These are phyloP conservation scores for Schlechtendalia chinensis DNA, from an alignment of 1,140 invertebrate genomes.

Conservation along the genomic window DNA sequence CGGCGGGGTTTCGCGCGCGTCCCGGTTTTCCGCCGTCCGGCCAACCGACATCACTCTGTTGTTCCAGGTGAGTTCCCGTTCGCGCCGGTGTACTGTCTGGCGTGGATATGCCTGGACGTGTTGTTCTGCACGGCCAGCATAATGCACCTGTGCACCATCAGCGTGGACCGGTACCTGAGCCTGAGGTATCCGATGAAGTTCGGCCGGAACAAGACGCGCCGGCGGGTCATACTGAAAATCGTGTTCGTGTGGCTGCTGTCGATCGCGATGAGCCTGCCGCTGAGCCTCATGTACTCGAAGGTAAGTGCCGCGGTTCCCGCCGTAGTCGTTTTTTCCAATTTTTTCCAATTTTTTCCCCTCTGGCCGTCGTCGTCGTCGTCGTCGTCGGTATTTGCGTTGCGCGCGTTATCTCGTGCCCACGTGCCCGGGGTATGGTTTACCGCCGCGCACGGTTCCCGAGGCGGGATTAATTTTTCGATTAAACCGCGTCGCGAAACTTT, in stretches of 20 bases:
- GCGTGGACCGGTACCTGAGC: constrained; percentile 84
- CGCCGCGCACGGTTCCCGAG: background rate
- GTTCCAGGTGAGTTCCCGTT: constrained; percentile 79
- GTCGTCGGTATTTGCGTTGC: no score
- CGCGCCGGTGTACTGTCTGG: constrained; percentile 75
- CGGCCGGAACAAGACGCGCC: constrained; percentile 82
- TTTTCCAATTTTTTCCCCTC: no score
- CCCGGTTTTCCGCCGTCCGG: no score
- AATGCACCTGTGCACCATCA: constrained; percentile 94
- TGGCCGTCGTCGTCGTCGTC: no score
- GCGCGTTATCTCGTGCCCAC: no score
- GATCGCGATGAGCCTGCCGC: constrained; percentile 81
- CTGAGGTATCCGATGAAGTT: constrained; percentile 85
- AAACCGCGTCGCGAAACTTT: constrained; percentile 22
- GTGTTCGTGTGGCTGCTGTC: constrained; percentile 87
- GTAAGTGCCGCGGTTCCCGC: constrained; percentile 61
- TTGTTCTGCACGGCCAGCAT: constrained; percentile 94
- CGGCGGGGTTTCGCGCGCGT: no score
- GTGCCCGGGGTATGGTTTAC: background rate
- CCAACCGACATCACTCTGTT: no score
- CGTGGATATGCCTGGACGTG: constrained; percentile 89
- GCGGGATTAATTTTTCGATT: constrained; percentile 32
- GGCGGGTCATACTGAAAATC: constrained; percentile 83
- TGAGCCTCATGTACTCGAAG: constrained; percentile 84
- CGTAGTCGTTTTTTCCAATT: no score